These are phyloP conservation scores for Cotesia vestalis DNA, from an alignment of 1,140 invertebrate species.

Conservation along the genomic window DNA sequence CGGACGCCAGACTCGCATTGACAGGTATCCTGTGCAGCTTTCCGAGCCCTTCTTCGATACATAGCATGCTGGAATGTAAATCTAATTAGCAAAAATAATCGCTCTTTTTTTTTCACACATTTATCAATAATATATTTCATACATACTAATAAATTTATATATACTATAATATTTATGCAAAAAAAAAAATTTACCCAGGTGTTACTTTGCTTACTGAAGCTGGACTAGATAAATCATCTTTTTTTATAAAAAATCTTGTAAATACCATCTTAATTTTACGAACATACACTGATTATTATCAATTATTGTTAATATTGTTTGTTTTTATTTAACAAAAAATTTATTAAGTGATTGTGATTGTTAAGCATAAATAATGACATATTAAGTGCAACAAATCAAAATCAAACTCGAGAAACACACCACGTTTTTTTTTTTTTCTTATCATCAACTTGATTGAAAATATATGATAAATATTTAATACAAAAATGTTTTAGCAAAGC, in stretches of 20 bases:
- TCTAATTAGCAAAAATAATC: not conserved
- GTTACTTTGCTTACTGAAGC: slow-evolving; percentile 34
- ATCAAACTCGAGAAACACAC: too few species aligned
- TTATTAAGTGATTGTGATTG: too few species aligned
- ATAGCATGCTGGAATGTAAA: slow-evolving; percentile 69
- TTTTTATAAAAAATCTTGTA: slow-evolving; percentile 37
- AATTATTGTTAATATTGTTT: too few species aligned
- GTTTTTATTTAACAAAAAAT: too few species aligned
- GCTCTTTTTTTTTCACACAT: not conserved
- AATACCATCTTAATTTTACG: slow-evolving; percentile 26
- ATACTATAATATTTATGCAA: slow-evolving; percentile 13
- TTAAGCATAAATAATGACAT: too few species aligned
- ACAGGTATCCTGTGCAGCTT: slow-evolving; percentile 65
- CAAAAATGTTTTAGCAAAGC: too few species aligned
- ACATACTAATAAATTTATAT: not conserved
- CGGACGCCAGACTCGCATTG: slow-evolving; percentile 51
- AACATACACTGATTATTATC: too few species aligned
- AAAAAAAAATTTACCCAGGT: slow-evolving; percentile 39
- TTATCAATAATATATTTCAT: not conserved
- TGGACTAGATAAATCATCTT: slow-evolving; percentile 29
- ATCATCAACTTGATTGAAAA: too few species aligned
- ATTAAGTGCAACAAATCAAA: too few species aligned
- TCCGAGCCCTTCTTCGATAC: slow-evolving; percentile 73
- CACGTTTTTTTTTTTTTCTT: too few species aligned
- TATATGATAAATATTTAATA: too few species aligned